These are phyloP conservation scores for zebrafish (Danio rerio) DNA, from an alignment of 2,113 vertebrate species.

Conservation along the genomic window DNA sequence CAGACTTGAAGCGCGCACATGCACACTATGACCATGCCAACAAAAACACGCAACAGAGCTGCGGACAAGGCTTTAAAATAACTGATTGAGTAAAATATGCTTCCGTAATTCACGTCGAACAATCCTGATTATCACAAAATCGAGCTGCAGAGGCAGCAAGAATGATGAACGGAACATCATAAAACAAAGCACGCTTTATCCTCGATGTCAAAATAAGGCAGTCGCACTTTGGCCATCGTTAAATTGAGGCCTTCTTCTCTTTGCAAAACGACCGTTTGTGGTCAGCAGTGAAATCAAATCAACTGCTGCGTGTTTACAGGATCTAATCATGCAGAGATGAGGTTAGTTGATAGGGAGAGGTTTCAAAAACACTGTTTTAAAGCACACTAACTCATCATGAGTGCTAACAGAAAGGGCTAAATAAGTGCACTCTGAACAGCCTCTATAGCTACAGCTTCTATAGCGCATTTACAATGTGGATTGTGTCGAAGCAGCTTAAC, in stretches of 20 bases:
- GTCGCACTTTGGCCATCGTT: background rate
- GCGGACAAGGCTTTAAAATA: constrained; percentile 22
- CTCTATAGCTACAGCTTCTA: background rate
- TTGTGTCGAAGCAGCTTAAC: too few relatives aligned
- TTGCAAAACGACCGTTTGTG: constrained; percentile 22
- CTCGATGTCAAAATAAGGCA: constrained; percentile 1
- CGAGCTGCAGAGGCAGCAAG: background rate
- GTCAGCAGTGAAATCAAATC: constrained; percentile 20
- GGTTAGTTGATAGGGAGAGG: constrained; percentile 1
- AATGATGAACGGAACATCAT: background rate
- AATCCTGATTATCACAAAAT: constrained; percentile 19
- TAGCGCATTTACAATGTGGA: too few relatives aligned
- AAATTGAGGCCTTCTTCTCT: background rate
- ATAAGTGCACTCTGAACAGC: constrained; percentile 5
- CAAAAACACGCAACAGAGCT: constrained; percentile 24
- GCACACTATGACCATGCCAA: background rate
- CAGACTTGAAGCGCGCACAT: constrained; percentile 13
- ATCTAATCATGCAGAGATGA: constrained; percentile 41
- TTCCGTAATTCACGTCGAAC: background rate
- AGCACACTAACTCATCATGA: constrained; percentile 11
- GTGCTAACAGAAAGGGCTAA: constrained; percentile 11
- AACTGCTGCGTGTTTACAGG: constrained; percentile 34
- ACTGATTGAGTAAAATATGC: constrained; percentile 13
- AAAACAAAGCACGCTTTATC: constrained; percentile 3
- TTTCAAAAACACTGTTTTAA: constrained; percentile 39